A percentile compares a stretch with the other conserved stretches of the same genome.
These are phyloP conservation scores for Colinus virginianus DNA, from an alignment of 2,113 vertebrate genomes.

Conservation along the genomic window DNA sequence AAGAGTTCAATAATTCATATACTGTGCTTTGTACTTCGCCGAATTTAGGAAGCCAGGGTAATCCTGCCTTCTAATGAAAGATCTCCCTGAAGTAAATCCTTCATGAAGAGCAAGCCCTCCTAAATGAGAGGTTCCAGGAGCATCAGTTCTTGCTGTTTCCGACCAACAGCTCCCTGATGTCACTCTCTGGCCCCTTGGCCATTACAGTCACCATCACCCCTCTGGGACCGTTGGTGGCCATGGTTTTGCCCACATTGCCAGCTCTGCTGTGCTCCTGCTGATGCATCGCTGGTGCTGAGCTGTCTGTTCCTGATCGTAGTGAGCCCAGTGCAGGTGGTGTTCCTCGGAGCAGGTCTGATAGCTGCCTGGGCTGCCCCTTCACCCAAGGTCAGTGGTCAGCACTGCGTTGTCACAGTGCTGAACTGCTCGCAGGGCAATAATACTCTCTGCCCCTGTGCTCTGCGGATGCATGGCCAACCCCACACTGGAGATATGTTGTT, in stretches of 20 bases:
- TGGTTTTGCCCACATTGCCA: rapidly evolving
- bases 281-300: not conserved
- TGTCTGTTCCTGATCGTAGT: not conserved
- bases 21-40: not conserved
- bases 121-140: not conserved
- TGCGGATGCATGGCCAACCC: rapidly evolving
- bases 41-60: not conserved
- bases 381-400: not conserved
- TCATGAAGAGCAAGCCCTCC: slow-evolving; percentile 46
- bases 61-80: not conserved
- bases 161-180: not conserved
- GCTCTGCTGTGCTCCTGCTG: not conserved
- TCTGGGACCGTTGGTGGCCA: not conserved
- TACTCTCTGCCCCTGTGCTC: not conserved
- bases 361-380: not conserved
- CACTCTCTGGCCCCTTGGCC: not conserved
- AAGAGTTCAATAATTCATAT: slow-evolving; percentile 52
- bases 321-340: not conserved
- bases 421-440: not conserved
- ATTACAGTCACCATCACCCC: not conserved
- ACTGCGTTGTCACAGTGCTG: not conserved
- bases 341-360: not conserved
- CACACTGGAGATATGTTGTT: not conserved
- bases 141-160: not conserved
- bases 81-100: slow-evolving; percentile 1